Base-by-base conservation (phyloP, 1,140 invertebrate genomes). In the Idris sp. region DNA sequence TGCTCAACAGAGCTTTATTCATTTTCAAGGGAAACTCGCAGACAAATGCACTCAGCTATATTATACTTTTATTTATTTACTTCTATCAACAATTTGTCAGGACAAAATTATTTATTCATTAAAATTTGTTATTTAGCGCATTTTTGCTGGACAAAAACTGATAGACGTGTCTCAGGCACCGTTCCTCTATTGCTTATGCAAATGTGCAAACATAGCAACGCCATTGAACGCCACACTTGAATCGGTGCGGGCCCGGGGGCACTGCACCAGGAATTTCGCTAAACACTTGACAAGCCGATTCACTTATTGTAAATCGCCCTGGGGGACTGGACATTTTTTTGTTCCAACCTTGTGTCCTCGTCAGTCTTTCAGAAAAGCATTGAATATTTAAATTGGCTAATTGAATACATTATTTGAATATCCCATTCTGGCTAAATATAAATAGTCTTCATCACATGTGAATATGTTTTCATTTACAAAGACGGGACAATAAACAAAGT, bases 1-100 rank as follows among this genome's bases (percentile, higher is more conserved):
- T 72, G 59, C 44, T 81, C 71, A 72, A 79, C 78, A 72, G 79
- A 76, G 62, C 61, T 76, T 68, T 76, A 79, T 79, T 81, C 73
- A 64, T 80, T 74, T 76, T 59, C 74, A 72, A 76, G 71, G n/a
- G n/a, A n/a, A n/a, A n/a, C n/a, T n/a, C n/a, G n/a, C n/a, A n/a
- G n/a, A n/a, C n/a, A n/a, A n/a, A n/a, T n/a, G n/a, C n/a, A n/a
- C n/a, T n/a, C n/a, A n/a, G n/a, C n/a, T n/a, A n/a, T n/a, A n/a
- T n/a, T n/a, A 22, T 22, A 22, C 19, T 6, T 22, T 22, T 22
- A 22, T 22, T 22, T 6, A 43, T 58, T n/a, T n/a, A n/a, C n/a
- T n/a, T n/a, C n/a, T n/a, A n/a, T n/a, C n/a, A n/a, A n/a, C n/a
- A n/a, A n/a, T n/a, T n/a, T n/a, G n/a, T n/a, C n/a, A n/a, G n/a